A percentile compares a stretch with the other conserved stretches of the same genome.
phyloP scores from a whole-genome alignment of 2,888 invertebrate genomes.

The Vesta saturnalis region DNA sequence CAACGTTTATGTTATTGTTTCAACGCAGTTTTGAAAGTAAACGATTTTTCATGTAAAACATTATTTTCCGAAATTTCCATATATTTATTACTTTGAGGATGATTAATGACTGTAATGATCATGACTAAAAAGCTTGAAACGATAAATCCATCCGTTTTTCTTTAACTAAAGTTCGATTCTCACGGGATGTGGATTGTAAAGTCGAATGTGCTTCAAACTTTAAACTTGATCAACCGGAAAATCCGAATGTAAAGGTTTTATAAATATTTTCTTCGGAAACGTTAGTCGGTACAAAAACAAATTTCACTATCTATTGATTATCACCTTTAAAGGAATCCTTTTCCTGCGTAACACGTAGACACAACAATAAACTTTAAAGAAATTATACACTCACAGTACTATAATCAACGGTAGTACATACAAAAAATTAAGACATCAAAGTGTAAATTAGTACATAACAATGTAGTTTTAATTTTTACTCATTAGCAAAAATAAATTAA shows the following conservation, averaged over 20 bases:
- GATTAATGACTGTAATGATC: conserved; percentile 32
- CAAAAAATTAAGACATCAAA: no score
- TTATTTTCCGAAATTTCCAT: conserved; percentile 22
- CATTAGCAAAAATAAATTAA: no score
- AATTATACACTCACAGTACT: no score
- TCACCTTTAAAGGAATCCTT: no score
- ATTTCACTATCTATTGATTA: conserved; percentile 9
- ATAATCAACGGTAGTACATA: no score
- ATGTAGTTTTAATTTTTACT: no score
- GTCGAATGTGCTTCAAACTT: conserved; percentile 33
- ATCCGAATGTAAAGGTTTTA: conserved; percentile 26
- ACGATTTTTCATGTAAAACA: conserved; percentile 21
- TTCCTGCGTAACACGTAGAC: no score
- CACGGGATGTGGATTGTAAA: conserved; percentile 31
- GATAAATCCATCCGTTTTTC: conserved; percentile 32
- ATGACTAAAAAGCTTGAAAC: conserved; percentile 31
- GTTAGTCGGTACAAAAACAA: conserved; percentile 12
- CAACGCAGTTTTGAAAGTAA: background rate
- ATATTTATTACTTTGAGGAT: conserved; percentile 24
- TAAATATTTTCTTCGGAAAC: conserved; percentile 16
- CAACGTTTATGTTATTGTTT: background rate
- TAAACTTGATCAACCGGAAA: conserved; percentile 27
- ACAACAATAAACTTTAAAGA: no score
- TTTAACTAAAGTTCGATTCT: conserved; percentile 29
- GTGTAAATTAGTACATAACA: no score